Conservation (phyloP, 2,797 vertebrate species). For the Pseudotriccus pelzelni region DNA sequence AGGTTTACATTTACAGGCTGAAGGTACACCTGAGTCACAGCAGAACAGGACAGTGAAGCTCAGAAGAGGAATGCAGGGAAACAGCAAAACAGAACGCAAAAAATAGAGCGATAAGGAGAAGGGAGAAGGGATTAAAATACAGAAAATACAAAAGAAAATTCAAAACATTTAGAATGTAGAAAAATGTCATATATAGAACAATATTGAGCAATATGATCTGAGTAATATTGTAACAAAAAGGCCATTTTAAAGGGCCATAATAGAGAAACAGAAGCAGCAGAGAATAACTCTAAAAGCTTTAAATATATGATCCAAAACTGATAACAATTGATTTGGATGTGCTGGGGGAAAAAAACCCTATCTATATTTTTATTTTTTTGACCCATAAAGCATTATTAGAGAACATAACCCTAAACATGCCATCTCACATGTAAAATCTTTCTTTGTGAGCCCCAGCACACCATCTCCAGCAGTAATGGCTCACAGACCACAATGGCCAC, state of each 20-base stretch:
- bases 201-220: neutral
- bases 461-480: neutral
- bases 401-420: neutral
- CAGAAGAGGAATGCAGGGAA: neutral
- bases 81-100: neutral
- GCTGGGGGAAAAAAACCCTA: neutral
- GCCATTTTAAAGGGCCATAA: neutral
- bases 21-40: neutral
- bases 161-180: neutral
- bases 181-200: neutral
- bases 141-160: neutral
- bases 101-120: neutral
- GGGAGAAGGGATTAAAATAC: neutral
- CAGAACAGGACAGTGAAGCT: neutral
- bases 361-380: neutral
- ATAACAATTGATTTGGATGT: neutral
- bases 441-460: neutral
- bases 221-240: neutral
- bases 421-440: neutral
- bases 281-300: neutral
- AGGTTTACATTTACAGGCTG: neutral
- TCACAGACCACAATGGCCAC: neutral
- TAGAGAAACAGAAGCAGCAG: neutral
- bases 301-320: neutral
- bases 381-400: neutral